A percentile compares a stretch with the other conserved stretches of the same genome.
Evolutionary conservation across 2,888 invertebrate genomes (phyloP).

Genomic region (Entomobrya multifasciata): DNA sequence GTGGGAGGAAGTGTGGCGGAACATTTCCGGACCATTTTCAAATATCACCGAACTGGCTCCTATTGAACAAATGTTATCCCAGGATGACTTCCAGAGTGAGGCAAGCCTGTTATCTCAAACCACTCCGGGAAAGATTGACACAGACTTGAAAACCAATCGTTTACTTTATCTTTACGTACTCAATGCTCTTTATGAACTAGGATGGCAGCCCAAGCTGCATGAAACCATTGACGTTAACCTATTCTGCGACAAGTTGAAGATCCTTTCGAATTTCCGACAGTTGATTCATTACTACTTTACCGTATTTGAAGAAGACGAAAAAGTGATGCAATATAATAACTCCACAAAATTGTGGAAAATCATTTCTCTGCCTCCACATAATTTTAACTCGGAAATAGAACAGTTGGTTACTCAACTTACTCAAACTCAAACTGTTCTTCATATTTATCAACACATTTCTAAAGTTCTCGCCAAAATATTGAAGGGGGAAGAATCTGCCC

Average conservation of each 20-base stretch:
- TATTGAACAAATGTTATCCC: not conserved
- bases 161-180: constrained; percentile 14
- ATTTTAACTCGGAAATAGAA: no score
- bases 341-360: no score
- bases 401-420: no score
- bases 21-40: not conserved
- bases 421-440: not conserved
- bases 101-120: not conserved
- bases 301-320: not conserved
- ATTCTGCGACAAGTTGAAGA: not conserved
- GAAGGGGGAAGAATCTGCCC: not conserved
- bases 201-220: constrained; percentile 20
- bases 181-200: constrained; percentile 19
- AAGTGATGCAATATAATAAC: no score
- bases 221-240: not conserved
- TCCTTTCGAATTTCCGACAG: not conserved
- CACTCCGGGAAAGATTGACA: not conserved
- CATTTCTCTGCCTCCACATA: no score
- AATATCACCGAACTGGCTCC: not conserved
- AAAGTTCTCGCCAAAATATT: not conserved
- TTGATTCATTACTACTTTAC: not conserved
- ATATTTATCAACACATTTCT: not conserved
- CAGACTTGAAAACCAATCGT: no score
- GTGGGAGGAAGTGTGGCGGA: constrained; percentile 25
- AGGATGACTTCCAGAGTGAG: not conserved